Evolutionary conservation across 2,797 vertebrate genomes (phyloP).

Genomic region (Cuculus canorus): DNA sequence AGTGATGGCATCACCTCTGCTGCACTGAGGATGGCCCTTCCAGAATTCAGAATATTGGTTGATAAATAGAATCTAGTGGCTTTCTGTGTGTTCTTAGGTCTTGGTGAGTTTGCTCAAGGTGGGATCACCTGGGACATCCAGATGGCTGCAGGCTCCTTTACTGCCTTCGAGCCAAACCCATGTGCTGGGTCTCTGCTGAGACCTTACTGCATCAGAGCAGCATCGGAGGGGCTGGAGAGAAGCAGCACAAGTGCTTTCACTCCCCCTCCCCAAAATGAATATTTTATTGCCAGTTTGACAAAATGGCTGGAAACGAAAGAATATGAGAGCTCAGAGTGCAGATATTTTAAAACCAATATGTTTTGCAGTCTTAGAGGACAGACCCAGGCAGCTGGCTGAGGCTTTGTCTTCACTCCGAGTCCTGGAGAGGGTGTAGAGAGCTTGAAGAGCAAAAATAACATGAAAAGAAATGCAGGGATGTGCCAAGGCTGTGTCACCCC

Average conservation of each 20-base stretch:
- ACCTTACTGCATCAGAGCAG: neutral
- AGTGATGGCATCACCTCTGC: neutral
- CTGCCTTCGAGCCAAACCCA: neutral
- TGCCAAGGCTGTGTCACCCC: conserved; percentile 4
- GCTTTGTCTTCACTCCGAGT: neutral
- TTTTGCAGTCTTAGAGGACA: neutral
- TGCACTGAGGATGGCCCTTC: neutral
- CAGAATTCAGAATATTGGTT: neutral
- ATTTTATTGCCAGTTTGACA: fast-evolving
- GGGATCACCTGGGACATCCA: neutral
- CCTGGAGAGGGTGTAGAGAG: neutral
- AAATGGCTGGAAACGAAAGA: neutral
- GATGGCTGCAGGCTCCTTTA: neutral
- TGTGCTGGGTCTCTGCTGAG: neutral
- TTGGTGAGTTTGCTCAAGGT: neutral
- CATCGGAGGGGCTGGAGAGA: neutral
- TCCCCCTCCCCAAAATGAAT: neutral
- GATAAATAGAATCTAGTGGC: neutral
- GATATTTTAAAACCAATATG: neutral
- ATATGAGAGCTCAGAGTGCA: fast-evolving
- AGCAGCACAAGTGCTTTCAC: neutral
- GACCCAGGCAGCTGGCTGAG: neutral
- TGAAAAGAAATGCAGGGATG: neutral
- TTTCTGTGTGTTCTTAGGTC: neutral
- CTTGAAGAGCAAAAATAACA: neutral